These are phyloP conservation scores for Siniperca scherzeri DNA, from an alignment of 2,797 vertebrate species.

Conservation along the genomic window DNA sequence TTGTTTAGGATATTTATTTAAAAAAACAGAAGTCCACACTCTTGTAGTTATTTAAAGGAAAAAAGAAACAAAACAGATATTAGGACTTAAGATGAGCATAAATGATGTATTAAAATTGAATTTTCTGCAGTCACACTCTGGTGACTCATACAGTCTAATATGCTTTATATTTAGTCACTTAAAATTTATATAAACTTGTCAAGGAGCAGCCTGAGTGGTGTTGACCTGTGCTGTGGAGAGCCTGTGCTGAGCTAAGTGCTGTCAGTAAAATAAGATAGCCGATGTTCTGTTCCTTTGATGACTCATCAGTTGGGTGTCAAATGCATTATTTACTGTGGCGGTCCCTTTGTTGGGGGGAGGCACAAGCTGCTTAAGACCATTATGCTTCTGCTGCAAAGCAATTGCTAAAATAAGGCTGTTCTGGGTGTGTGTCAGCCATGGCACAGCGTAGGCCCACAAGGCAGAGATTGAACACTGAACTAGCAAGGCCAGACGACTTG, in stretches of 20 bases:
- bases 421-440: constrained; percentile 31
- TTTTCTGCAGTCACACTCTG: background rate
- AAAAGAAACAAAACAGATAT: constrained; percentile 3
- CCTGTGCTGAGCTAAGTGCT: constrained; percentile 59
- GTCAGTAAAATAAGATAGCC: constrained; percentile 62
- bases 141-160: constrained; percentile 41
- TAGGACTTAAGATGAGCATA: background rate
- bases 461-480: constrained; percentile 18
- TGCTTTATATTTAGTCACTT: constrained; percentile 28
- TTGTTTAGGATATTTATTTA: background rate
- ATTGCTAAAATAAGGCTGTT: constrained; percentile 58
- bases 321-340: constrained; percentile 72
- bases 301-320: constrained; percentile 74
- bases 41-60: background rate
- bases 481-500: constrained; percentile 32
- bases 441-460: constrained; percentile 42
- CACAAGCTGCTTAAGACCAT: constrained; percentile 61
- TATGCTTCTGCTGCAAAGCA: constrained; percentile 57
- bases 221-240: constrained; percentile 53
- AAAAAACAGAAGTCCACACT: background rate
- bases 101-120: background rate
- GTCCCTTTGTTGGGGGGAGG: constrained; percentile 49
- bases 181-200: constrained; percentile 33
- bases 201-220: constrained; percentile 41
- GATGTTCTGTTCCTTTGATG: constrained; percentile 66